Percentiles rank a stretch among this genome's conserved stretches.
Conservation (phyloP, 1,140 invertebrate genomes). For the Rhopalosiphum padi region DNA sequence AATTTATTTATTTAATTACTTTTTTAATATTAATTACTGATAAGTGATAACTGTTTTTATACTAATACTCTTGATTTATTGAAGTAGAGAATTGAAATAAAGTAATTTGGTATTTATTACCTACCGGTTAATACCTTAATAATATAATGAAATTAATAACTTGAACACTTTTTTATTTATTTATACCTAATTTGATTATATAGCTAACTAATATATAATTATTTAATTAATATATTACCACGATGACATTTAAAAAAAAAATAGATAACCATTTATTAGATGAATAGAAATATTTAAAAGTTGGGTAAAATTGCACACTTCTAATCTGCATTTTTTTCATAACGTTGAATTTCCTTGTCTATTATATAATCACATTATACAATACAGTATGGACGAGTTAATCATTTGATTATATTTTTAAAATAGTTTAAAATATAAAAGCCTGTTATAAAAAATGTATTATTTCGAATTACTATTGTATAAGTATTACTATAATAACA, state of each 20-base stretch:
- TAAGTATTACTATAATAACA: too few relatives aligned
- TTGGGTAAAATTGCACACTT: background rate
- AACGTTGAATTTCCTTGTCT: background rate
- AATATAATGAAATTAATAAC: too few relatives aligned
- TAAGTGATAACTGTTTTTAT: background rate
- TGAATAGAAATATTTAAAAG: background rate
- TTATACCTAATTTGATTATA: too few relatives aligned
- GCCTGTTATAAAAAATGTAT: too few relatives aligned
- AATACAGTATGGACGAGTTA: background rate
- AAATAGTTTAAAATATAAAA: too few relatives aligned
- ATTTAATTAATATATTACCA: too few relatives aligned
- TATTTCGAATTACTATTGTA: too few relatives aligned
- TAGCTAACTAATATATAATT: too few relatives aligned
- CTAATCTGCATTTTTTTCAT: background rate
- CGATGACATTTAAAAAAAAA: too few relatives aligned
- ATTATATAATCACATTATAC: background rate
- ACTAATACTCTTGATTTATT: background rate
- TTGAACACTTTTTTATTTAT: too few relatives aligned
- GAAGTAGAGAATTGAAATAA: background rate
- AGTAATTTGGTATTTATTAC: background rate
- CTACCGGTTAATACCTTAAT: background rate
- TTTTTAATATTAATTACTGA: background rate
- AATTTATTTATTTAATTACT: background rate
- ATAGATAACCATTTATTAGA: background rate
- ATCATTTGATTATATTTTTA: too few relatives aligned